phyloP scores from a whole-genome alignment of 2,888 invertebrate species.

The Diadegma fenestrale region DNA sequence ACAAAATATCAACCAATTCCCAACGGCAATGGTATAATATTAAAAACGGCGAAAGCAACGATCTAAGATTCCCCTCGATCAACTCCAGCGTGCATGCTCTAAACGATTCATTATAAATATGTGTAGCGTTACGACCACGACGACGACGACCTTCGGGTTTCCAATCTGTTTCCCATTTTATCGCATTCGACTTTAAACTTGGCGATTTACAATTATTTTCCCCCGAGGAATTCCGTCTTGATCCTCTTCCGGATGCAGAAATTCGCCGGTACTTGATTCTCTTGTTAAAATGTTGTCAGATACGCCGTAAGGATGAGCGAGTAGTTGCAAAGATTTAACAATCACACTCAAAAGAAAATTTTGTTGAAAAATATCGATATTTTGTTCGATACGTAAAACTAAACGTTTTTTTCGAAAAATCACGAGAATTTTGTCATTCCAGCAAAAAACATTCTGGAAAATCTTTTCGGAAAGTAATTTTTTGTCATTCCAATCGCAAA shows the following conservation, averaged over 20 bases:
- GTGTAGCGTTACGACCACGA: conserved; percentile 8
- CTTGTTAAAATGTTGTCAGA: conserved; percentile 30
- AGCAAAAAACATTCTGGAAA: too few species aligned
- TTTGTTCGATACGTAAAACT: too few species aligned
- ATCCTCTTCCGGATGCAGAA: too few species aligned
- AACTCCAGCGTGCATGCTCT: conserved; percentile 48
- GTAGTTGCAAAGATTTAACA: too few species aligned
- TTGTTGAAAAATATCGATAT: too few species aligned
- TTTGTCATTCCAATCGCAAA: too few species aligned
- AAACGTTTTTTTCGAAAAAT: too few species aligned
- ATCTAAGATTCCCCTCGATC: conserved; percentile 56
- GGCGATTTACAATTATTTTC: not conserved
- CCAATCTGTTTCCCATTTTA: not conserved
- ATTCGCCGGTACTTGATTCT: not conserved
- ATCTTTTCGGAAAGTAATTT: too few species aligned
- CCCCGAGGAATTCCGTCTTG: not conserved
- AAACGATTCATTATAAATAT: conserved; percentile 21
- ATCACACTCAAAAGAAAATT: too few species aligned
- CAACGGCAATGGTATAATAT: conserved; percentile 54
- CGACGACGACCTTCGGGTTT: conserved; percentile 2
- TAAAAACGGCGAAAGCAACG: conserved; percentile 56
- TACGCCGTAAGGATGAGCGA: too few species aligned
- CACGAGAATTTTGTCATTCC: too few species aligned
- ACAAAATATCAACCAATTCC: conserved; percentile 63
- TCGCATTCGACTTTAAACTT: not conserved